These are phyloP conservation scores for Fregetta grallaria DNA, from an alignment of 2,113 vertebrate species.

Conservation along the genomic window DNA sequence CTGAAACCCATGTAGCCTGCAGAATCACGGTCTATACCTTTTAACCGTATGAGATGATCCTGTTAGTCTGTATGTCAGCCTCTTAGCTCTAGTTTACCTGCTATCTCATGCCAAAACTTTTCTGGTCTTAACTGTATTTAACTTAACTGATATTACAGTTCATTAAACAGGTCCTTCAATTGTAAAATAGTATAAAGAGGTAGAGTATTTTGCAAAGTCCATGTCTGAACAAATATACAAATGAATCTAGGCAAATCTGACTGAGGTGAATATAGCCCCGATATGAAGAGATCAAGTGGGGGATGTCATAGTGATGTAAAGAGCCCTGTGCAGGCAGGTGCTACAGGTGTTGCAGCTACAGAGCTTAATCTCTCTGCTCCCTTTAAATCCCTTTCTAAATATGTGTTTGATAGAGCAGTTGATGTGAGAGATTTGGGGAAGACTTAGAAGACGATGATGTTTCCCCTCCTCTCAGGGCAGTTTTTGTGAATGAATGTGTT, in stretches of 20 bases:
- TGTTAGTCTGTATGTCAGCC: background rate
- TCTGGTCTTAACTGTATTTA: background rate
- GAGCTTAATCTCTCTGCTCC: background rate
- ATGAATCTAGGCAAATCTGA: background rate
- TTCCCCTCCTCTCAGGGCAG: background rate
- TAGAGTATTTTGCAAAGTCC: background rate
- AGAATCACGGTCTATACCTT: background rate
- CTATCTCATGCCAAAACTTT: background rate
- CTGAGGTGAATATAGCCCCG: background rate
- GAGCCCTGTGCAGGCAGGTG: background rate
- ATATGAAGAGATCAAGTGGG: fast-evolving
- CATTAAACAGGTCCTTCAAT: background rate
- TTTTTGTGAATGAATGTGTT: background rate
- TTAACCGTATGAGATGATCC: background rate
- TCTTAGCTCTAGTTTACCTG: background rate
- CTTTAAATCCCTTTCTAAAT: background rate
- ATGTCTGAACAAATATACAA: background rate
- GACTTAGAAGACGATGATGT: background rate
- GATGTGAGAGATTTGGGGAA: background rate
- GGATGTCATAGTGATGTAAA: background rate
- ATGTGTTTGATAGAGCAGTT: background rate
- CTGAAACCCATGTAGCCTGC: background rate
- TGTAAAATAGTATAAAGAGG: background rate
- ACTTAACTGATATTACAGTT: background rate
- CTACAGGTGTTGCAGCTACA: background rate